These are phyloP conservation scores for Andrena bucephala DNA, from an alignment of 2,888 invertebrate genomes.

Conservation along the genomic window DNA sequence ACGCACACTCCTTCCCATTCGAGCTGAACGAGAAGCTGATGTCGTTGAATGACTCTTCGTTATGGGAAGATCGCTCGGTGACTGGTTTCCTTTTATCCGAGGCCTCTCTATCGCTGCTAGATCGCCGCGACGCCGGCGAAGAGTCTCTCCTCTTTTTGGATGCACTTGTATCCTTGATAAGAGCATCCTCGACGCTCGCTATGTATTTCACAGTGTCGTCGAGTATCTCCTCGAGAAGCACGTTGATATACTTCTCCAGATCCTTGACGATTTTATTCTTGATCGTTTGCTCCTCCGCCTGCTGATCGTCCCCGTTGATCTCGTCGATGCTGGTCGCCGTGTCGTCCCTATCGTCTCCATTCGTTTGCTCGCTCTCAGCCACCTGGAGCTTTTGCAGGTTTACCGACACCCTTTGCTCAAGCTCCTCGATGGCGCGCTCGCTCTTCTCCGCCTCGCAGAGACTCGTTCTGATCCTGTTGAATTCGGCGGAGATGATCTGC, in stretches of 20 bases:
- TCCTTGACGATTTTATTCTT: slow-evolving; percentile 81
- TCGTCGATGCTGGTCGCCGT: neutral
- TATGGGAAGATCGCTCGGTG: slow-evolving; percentile 4
- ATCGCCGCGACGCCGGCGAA: slow-evolving; percentile 17
- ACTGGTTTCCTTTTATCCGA: slow-evolving; percentile 32
- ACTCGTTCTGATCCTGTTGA: slow-evolving; percentile 80
- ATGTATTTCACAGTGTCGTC: slow-evolving; percentile 81
- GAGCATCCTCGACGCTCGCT: slow-evolving; percentile 68
- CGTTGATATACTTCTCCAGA: slow-evolving; percentile 81
- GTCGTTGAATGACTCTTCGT: slow-evolving; percentile 66
- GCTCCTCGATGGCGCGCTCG: slow-evolving; percentile 76
- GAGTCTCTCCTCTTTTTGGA: slow-evolving; percentile 19
- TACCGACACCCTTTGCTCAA: slow-evolving; percentile 76
- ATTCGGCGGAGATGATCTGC: slow-evolving; percentile 77
- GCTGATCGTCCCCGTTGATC: neutral
- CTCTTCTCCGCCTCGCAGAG: slow-evolving; percentile 79
- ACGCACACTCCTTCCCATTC: slow-evolving; percentile 19
- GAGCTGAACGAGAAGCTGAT: slow-evolving; percentile 75
- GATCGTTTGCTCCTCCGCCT: slow-evolving; percentile 36
- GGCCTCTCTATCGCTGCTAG: neutral
- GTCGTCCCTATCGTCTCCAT: neutral
- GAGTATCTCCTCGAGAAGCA: slow-evolving; percentile 81
- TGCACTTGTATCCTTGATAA: slow-evolving; percentile 26
- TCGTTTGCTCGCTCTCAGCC: slow-evolving; percentile 28
- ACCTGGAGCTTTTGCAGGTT: slow-evolving; percentile 71